Conservation (phyloP, 2,888 invertebrate species). For the Lamproptera curius region DNA sequence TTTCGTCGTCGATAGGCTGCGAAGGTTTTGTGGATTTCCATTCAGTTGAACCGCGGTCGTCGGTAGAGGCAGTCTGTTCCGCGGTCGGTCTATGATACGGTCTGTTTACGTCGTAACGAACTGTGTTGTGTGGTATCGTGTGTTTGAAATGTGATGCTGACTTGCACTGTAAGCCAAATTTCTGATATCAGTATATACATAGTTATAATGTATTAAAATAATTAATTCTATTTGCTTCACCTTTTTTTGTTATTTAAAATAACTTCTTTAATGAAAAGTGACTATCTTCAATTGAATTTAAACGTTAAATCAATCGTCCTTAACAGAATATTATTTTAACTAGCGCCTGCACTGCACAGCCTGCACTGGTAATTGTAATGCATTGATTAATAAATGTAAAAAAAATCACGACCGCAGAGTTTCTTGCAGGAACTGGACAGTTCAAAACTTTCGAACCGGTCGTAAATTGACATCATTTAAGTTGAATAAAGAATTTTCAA, state of each 20-base stretch:
- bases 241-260: no score
- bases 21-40: conserved; percentile 14
- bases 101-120: neutral
- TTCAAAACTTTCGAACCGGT: no score
- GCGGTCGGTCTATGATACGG: neutral
- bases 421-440: no score
- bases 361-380: no score
- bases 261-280: no score
- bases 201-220: no score
- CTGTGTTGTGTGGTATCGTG: neutral
- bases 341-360: no score
- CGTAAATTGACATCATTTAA: no score
- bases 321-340: no score
- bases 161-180: neutral
- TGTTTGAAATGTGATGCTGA: neutral
- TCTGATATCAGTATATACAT: neutral
- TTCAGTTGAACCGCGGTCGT: conserved; percentile 34
- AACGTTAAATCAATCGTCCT: neutral
- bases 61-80: conserved; percentile 19
- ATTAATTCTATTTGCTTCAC: neutral
- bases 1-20: conserved; percentile 8
- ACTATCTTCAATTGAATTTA: neutral
- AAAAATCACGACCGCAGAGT: no score
- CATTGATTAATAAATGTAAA: no score
- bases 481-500: no score